These are phyloP conservation scores for Sesia bembeciformis DNA, from an alignment of 2,888 invertebrate genomes.

Conservation along the genomic window DNA sequence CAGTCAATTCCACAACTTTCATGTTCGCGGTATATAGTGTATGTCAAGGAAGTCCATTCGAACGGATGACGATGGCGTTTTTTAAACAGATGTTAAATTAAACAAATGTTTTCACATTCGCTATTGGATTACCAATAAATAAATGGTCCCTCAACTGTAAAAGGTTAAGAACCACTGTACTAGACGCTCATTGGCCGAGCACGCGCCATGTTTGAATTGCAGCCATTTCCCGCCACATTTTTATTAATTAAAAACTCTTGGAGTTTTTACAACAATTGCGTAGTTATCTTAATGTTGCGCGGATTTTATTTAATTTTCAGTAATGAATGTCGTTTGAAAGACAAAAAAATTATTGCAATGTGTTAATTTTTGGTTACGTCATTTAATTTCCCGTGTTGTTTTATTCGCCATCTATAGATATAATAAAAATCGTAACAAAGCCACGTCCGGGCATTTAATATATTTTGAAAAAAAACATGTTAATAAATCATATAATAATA, in stretches of 20 bases:
- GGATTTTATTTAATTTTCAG: background rate
- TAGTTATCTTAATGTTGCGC: constrained; percentile 28
- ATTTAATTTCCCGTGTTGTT: too few relatives aligned
- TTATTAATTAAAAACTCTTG: constrained; percentile 56
- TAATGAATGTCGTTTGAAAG: background rate
- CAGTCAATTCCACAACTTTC: too few relatives aligned
- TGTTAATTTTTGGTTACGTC: background rate
- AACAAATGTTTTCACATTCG: too few relatives aligned
- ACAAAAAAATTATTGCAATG: background rate
- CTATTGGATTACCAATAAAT: too few relatives aligned
- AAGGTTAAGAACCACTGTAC: constrained; percentile 11
- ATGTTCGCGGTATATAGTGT: too few relatives aligned
- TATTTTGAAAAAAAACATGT: background rate
- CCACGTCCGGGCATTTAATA: too few relatives aligned
- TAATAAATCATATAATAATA: background rate
- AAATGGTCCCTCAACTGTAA: too few relatives aligned
- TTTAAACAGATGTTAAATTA: too few relatives aligned
- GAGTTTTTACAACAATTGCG: constrained; percentile 32
- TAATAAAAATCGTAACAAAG: too few relatives aligned
- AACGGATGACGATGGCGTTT: too few relatives aligned
- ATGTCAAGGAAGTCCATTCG: too few relatives aligned
- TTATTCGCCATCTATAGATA: too few relatives aligned
- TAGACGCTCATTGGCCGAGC: constrained; percentile 40
- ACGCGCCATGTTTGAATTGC: constrained; percentile 47
- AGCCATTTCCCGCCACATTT: constrained; percentile 53